A percentile compares a stretch with the other conserved stretches of the same genome.
Conservation (phyloP, 2,113 vertebrate genomes). For the Hemiscyllium ocellatum region DNA sequence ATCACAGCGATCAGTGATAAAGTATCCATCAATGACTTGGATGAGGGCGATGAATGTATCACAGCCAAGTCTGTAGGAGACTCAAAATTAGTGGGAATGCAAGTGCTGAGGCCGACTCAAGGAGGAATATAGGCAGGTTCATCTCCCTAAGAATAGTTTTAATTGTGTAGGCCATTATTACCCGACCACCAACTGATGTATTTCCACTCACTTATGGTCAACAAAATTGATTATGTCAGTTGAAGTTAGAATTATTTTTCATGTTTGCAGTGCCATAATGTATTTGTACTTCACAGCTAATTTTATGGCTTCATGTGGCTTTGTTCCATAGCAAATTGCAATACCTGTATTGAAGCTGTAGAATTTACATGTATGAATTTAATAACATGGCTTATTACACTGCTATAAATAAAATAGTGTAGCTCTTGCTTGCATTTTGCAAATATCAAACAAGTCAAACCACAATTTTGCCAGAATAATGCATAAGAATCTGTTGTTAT, state of each 20-base stretch:
- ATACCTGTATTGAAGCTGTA: slow-evolving; percentile 14
- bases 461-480: neutral
- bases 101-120: no score
- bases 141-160: neutral
- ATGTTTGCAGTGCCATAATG: neutral
- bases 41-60: no score
- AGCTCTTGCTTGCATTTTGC: neutral
- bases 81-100: no score
- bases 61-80: no score
- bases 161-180: neutral
- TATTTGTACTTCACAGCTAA: slow-evolving; percentile 29
- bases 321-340: neutral
- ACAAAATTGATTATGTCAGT: neutral
- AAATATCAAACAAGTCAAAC: neutral
- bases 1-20: no score
- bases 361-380: neutral
- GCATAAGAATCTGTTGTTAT: neutral
- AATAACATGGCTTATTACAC: neutral
- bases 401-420: slow-evolving; percentile 8
- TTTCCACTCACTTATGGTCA: neutral
- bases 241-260: neutral
- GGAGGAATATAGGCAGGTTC: no score
- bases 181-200: neutral
- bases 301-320: slow-evolving; percentile 19
- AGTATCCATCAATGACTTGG: no score